Conservation (phyloP, 1,140 invertebrate species). For the Bacillus rossius region DNA sequence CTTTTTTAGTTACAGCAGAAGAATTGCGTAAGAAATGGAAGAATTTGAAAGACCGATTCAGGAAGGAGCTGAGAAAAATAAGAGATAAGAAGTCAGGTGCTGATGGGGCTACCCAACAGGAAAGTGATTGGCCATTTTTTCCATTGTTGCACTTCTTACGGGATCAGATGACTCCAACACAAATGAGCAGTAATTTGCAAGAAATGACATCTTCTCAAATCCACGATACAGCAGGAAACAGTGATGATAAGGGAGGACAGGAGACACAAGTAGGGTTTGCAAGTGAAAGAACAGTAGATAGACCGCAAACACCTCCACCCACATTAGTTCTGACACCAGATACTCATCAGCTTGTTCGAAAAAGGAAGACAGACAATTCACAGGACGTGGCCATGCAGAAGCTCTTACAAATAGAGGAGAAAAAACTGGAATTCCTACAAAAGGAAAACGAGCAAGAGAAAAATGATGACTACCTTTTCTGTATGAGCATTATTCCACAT, state of each 20-base stretch:
- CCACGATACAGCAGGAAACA: no score
- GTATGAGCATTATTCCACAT: slow-evolving; percentile 13
- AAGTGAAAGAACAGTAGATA: background rate
- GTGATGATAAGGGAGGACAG: no score
- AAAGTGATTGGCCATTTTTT: no score
- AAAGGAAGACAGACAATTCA: no score
- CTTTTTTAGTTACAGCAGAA: no score
- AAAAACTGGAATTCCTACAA: background rate
- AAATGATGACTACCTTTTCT: slow-evolving; percentile 10
- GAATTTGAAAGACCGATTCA: slow-evolving; percentile 8
- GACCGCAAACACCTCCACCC: background rate
- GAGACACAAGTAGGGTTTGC: background rate
- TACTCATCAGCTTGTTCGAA: background rate
- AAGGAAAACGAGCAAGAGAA: slow-evolving; percentile 4
- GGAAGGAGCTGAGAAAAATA: slow-evolving; percentile 4
- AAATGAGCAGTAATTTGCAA: no score
- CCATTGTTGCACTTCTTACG: no score
- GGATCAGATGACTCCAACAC: no score
- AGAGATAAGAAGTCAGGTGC: no score
- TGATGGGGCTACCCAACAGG: no score
- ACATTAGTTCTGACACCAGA: background rate
- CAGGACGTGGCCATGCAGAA: no score
- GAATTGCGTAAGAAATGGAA: slow-evolving; percentile 7
- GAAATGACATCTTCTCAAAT: no score
- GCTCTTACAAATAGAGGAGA: background rate